phyloP scores from a whole-genome alignment of 92 coral and sea anemone genomes.

The Parazoanthus darwini region DNA sequence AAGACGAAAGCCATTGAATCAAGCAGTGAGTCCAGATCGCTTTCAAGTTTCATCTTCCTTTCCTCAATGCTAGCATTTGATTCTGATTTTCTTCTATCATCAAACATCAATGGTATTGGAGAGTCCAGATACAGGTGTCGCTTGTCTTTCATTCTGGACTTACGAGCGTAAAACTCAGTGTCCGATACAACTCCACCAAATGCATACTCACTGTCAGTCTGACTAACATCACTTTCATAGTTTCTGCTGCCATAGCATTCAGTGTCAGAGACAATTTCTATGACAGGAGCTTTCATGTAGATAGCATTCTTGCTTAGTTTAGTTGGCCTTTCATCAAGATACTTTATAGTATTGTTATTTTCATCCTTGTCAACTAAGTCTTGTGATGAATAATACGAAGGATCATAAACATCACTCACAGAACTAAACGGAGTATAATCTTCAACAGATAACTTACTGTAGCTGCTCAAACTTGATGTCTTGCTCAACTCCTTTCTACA shows the following conservation, averaged over 20 bases:
- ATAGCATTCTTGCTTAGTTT: slow-evolving; percentile 40
- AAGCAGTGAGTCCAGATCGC: slow-evolving; percentile 84
- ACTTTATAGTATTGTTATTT: slow-evolving; percentile 55
- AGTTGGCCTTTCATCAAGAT: slow-evolving; percentile 10
- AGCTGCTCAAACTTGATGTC: slow-evolving; percentile 61
- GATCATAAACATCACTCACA: slow-evolving; percentile 74
- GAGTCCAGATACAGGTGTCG: slow-evolving; percentile 74
- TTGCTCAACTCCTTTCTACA: slow-evolving; percentile 82
- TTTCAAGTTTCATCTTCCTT: slow-evolving; percentile 81
- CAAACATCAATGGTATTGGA: slow-evolving; percentile 69
- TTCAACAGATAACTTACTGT: slow-evolving; percentile 75
- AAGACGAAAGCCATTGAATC: slow-evolving; percentile 91
- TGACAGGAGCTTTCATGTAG: slow-evolving; percentile 60
- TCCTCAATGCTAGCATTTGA: slow-evolving; percentile 73
- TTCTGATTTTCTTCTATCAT: slow-evolving; percentile 54
- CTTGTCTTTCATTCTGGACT: slow-evolving; percentile 61
- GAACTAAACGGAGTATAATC: slow-evolving; percentile 68
- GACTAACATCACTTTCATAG: slow-evolving; percentile 71
- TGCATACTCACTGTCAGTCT: slow-evolving; percentile 75
- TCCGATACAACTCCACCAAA: slow-evolving; percentile 70
- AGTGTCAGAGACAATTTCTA: slow-evolving; percentile 78
- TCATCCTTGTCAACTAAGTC: slow-evolving; percentile 66
- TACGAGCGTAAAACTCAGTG: slow-evolving; percentile 71
- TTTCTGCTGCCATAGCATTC: slow-evolving; percentile 66
- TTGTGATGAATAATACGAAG: slow-evolving; percentile 66